Percentiles rank a stretch among this genome's conserved stretches.
Evolutionary conservation across 1,140 invertebrate species (phyloP).

Genomic region (Venturia canescens): DNA sequence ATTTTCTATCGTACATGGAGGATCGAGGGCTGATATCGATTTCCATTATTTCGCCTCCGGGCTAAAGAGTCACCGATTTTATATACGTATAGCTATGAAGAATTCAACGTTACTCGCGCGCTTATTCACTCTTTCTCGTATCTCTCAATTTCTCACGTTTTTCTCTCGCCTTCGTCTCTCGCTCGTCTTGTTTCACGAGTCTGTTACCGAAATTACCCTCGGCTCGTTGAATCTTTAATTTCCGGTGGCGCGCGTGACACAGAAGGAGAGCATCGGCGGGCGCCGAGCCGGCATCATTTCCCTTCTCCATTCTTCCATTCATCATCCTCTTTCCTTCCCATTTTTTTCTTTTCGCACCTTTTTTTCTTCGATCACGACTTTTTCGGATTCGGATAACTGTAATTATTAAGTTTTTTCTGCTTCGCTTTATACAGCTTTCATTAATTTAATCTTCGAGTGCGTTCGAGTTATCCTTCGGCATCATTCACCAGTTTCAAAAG

Average conservation of each 20-base stretch:
- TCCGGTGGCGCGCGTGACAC: constrained; percentile 57
- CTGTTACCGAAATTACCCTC: constrained; percentile 63
- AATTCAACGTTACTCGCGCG: constrained; percentile 37
- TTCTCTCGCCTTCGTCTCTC: constrained; percentile 31
- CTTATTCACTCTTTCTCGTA: background rate
- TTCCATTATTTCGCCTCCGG: constrained; percentile 60
- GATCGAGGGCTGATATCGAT: constrained; percentile 57
- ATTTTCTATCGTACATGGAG: background rate
- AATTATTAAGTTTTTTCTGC: background rate
- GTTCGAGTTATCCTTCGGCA: background rate
- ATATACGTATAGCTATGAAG: background rate
- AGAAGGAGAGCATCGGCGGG: constrained; percentile 49
- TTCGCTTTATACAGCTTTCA: background rate
- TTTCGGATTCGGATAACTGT: background rate
- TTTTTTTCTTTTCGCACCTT: constrained; percentile 13
- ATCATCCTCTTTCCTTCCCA: constrained; percentile 51
- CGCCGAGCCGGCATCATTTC: constrained; percentile 54
- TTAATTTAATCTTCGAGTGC: background rate
- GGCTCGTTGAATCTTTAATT: constrained; percentile 72
- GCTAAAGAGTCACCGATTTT: background rate
- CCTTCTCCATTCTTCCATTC: constrained; percentile 41
- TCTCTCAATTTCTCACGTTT: constrained; percentile 30
- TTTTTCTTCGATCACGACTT: too few relatives aligned
- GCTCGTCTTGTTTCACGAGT: constrained; percentile 56
- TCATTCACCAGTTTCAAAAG: background rate